Conservation (phyloP, 2,888 invertebrate species). For the Gnatocerus cornutus region DNA sequence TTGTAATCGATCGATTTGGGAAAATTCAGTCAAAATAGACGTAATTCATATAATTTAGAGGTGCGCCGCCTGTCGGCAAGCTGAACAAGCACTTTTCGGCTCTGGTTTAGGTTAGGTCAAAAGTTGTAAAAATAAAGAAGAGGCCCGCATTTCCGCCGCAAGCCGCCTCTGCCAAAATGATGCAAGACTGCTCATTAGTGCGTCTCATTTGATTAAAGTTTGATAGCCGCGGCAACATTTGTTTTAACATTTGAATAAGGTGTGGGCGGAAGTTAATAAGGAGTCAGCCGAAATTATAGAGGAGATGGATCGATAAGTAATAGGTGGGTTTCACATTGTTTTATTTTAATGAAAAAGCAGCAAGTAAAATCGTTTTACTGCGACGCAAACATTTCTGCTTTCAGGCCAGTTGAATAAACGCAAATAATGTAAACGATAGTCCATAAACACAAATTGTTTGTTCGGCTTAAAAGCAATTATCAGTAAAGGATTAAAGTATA, state of each 20-base stretch:
- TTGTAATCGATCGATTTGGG: no score
- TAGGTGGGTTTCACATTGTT: constrained; percentile 27
- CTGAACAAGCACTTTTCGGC: no score
- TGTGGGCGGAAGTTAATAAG: constrained; percentile 22
- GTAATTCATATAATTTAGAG: no score
- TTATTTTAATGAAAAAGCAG: constrained; percentile 23
- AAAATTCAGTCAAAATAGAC: no score
- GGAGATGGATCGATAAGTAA: constrained; percentile 23
- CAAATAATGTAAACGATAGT: constrained; percentile 40
- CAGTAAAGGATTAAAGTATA: constrained; percentile 41
- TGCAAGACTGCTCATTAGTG: not conserved
- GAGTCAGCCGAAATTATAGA: constrained; percentile 19
- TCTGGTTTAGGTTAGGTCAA: no score
- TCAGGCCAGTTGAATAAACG: constrained; percentile 37
- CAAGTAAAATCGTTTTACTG: constrained; percentile 22
- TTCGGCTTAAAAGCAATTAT: constrained; percentile 42
- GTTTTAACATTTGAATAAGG: constrained; percentile 11
- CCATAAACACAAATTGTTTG: constrained; percentile 40
- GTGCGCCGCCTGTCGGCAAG: no score
- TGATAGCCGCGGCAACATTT: constrained; percentile 1
- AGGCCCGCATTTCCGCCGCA: no score
- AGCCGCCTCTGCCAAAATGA: no score
- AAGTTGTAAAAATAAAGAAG: no score
- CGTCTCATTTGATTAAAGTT: not conserved
- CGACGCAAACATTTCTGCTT: constrained; percentile 30